phyloP scores from a whole-genome alignment of 2,888 invertebrate species.

The Strigamia crassipes region DNA sequence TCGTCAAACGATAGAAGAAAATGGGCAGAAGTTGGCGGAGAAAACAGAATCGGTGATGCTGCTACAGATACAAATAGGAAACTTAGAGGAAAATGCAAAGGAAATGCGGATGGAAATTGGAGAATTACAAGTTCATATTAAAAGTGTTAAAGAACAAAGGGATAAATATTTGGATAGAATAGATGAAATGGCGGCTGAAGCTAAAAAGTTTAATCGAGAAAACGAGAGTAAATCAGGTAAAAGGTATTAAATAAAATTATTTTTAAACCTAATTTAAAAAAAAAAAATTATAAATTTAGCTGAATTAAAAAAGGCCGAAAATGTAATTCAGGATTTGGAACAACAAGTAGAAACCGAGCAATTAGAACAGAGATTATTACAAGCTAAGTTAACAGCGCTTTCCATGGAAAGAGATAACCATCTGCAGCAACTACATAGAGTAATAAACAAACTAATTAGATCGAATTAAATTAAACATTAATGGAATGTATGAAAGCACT shows the following conservation, averaged over 20 bases:
- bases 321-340: background rate
- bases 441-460: background rate
- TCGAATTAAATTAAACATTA: too few species aligned
- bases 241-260: background rate
- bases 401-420: constrained; percentile 44
- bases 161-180: background rate
- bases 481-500: background rate
- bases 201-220: background rate
- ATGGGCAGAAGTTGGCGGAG: background rate
- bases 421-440: constrained; percentile 21
- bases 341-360: constrained; percentile 43
- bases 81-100: background rate
- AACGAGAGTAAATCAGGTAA: background rate
- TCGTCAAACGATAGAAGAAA: background rate
- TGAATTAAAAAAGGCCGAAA: constrained; percentile 14
- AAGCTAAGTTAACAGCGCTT: constrained; percentile 26
- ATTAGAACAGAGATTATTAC: constrained; percentile 35
- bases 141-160: background rate
- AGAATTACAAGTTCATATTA: background rate
- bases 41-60: background rate
- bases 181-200: background rate
- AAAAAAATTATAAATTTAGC: background rate
- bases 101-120: background rate
- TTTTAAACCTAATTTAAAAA: background rate
- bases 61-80: background rate